These are phyloP conservation scores for Leptinotarsa defecta DNA, from an alignment of 1,140 invertebrate species.

Conservation along the genomic window DNA sequence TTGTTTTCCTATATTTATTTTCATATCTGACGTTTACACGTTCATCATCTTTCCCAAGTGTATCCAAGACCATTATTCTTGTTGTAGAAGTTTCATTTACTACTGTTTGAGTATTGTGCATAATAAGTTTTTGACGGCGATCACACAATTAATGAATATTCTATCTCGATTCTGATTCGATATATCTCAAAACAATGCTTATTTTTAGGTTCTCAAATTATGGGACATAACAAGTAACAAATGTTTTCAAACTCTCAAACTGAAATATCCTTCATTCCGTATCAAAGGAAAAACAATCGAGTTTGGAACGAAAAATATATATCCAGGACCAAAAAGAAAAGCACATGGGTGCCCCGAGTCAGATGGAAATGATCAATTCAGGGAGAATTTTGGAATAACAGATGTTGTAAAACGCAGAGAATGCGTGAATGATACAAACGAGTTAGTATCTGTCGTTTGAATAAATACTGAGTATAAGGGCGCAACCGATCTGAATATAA, in stretches of 20 bases:
- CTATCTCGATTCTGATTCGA: too few species aligned
- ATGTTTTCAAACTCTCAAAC: constrained; percentile 59
- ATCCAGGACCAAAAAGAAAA: constrained; percentile 57
- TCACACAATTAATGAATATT: too few species aligned
- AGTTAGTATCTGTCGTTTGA: too few species aligned
- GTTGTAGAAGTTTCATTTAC: too few species aligned
- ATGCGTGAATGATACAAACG: neutral
- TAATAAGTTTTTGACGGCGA: too few species aligned
- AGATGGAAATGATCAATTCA: constrained; percentile 1
- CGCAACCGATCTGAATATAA: too few species aligned
- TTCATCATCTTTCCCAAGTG: too few species aligned
- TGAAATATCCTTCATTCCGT: constrained; percentile 60
- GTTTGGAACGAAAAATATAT: constrained; percentile 59
- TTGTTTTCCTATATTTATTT: too few species aligned
- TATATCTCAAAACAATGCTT: neutral
- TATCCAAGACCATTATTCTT: too few species aligned
- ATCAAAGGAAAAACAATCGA: constrained; percentile 60
- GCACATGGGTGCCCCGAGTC: neutral
- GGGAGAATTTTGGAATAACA: constrained; percentile 34
- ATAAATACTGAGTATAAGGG: too few species aligned
- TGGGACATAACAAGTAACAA: constrained; percentile 62
- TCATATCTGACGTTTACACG: too few species aligned
- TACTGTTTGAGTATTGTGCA: too few species aligned
- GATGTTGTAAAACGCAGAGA: constrained; percentile 33
- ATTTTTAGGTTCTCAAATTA: constrained; percentile 58